A percentile compares a stretch with the other conserved stretches of the same genome.
Evolutionary conservation across 2,113 vertebrate species (phyloP).

Genomic region (Ciconia maguari): DNA sequence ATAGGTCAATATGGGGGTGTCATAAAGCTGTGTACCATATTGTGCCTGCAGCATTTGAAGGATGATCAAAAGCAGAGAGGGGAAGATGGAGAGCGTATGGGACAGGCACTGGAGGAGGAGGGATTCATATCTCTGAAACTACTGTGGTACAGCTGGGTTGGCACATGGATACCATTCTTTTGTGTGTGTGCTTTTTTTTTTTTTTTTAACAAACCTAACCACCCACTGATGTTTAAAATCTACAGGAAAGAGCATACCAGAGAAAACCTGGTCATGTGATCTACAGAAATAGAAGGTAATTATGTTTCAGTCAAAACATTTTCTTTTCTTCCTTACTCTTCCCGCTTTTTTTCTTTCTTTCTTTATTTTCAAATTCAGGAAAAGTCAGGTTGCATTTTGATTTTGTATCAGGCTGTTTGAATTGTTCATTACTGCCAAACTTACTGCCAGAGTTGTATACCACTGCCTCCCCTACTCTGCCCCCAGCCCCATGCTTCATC

Average conservation of each 20-base stretch:
- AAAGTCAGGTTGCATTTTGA: neutral
- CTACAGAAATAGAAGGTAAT: neutral
- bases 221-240: neutral
- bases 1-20: rapidly evolving
- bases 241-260: neutral
- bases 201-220: neutral
- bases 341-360: neutral
- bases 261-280: neutral
- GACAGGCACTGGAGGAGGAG: neutral
- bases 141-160: neutral
- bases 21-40: neutral
- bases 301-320: neutral
- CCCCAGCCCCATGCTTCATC: neutral
- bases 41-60: neutral
- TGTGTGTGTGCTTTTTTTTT: neutral
- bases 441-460: neutral
- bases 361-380: neutral
- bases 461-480: neutral
- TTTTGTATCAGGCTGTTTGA: neutral
- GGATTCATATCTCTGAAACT: neutral
- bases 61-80: neutral
- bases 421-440: neutral
- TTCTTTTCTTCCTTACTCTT: neutral
- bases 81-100: neutral
- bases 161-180: neutral